Evolutionary conservation across 2,888 invertebrate genomes (phyloP).

Genomic region (Mellilla xanthometata): DNA sequence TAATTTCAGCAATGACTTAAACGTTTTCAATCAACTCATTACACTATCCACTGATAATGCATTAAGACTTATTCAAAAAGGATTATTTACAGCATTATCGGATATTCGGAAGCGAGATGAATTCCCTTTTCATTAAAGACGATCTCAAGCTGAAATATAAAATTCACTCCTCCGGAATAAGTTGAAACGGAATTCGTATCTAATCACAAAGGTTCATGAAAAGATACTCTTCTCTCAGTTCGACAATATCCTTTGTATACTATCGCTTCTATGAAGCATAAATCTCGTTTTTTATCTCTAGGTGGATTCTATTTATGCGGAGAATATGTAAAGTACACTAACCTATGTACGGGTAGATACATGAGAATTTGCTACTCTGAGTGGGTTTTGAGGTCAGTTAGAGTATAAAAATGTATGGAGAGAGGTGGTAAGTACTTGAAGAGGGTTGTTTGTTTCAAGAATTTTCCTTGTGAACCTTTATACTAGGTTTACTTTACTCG

Average conservation of each 20-base stretch:
- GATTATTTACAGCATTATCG: slow-evolving; percentile 24
- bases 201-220: neutral
- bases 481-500: too few species aligned
- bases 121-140: slow-evolving; percentile 20
- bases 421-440: too few species aligned
- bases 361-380: neutral
- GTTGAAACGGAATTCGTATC: slow-evolving; percentile 4
- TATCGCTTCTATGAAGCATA: too few species aligned
- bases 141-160: slow-evolving; percentile 14
- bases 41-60: slow-evolving; percentile 41
- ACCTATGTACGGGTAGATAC: neutral
- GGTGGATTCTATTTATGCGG: neutral
- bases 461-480: too few species aligned
- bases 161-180: slow-evolving; percentile 5
- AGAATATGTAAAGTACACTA: neutral
- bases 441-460: too few species aligned
- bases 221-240: too few species aligned
- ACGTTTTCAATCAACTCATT: slow-evolving; percentile 47
- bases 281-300: too few species aligned
- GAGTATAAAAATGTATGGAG: too few species aligned
- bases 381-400: neutral
- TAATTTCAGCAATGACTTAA: slow-evolving; percentile 47
- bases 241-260: too few species aligned
- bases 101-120: slow-evolving; percentile 2
- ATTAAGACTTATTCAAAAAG: slow-evolving; percentile 35